These are phyloP conservation scores for Pitta sordida DNA, from an alignment of 2,113 vertebrate species.

Conservation along the genomic window DNA sequence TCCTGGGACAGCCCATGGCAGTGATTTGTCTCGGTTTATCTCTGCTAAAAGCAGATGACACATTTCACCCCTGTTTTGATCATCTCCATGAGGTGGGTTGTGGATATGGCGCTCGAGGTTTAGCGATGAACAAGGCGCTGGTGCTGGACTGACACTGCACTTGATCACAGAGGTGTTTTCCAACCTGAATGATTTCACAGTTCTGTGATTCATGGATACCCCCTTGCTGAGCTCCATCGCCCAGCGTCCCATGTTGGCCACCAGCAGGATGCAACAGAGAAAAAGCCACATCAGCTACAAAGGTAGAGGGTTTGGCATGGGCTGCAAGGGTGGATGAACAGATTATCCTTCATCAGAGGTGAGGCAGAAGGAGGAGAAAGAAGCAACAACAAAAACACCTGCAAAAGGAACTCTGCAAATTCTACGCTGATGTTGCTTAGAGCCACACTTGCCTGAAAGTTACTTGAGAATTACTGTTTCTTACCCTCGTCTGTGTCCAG, in stretches of 20 bases:
- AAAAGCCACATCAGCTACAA: neutral
- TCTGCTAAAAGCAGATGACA: neutral
- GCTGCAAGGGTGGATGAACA: rapidly evolving
- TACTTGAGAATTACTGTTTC: neutral
- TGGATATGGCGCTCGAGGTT: neutral
- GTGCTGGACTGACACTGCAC: neutral
- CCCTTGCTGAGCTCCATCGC: neutral
- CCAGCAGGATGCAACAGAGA: neutral
- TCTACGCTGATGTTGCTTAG: neutral
- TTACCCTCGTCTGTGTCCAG: neutral
- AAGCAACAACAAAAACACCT: neutral
- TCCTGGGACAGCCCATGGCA: neutral
- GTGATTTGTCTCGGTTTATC: neutral
- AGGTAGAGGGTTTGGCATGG: neutral
- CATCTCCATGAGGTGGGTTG: neutral
- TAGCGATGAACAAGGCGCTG: neutral
- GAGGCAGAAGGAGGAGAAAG: neutral
- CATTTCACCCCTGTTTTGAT: neutral
- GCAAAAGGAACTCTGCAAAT: neutral
- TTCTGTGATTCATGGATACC: neutral
- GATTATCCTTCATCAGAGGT: neutral
- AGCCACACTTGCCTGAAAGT: neutral
- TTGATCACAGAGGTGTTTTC: neutral
- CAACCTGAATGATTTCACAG: neutral
- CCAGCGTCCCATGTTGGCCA: neutral